Evolutionary conservation across 2,797 vertebrate species (phyloP).

Genomic region (Arremon brunneinucha): DNA sequence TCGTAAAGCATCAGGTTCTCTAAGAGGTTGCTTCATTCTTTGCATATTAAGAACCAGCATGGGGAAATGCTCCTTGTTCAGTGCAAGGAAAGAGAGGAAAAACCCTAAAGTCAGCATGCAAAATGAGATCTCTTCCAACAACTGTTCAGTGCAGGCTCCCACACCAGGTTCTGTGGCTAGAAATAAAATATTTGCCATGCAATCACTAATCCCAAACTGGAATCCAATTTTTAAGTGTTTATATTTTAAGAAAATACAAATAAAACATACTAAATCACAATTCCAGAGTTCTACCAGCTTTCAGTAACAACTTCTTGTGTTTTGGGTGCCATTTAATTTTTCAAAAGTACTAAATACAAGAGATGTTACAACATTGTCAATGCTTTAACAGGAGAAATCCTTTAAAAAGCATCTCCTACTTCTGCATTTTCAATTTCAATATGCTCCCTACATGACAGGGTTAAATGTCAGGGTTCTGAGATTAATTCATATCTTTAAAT

Average conservation of each 20-base stretch:
- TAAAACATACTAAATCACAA: rapidly evolving
- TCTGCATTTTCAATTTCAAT: neutral
- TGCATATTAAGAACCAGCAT: neutral
- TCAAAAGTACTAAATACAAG: neutral
- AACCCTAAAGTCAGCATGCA: neutral
- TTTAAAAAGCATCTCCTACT: neutral
- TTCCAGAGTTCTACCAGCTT: neutral
- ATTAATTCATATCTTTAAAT: neutral
- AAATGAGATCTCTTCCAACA: neutral
- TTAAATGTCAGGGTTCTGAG: neutral
- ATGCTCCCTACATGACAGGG: neutral
- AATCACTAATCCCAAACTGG: neutral
- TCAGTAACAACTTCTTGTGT: neutral
- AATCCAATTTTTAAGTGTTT: neutral
- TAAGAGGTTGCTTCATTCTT: neutral
- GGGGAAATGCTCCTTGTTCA: neutral
- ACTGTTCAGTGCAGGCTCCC: neutral
- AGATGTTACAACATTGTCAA: neutral
- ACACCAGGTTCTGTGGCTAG: neutral
- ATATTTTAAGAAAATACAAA: neutral
- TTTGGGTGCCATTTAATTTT: neutral
- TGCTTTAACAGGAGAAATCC: neutral
- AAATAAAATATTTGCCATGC: neutral
- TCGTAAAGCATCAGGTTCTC: neutral
- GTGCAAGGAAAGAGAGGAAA: neutral